These are phyloP conservation scores for Rhabdophis nuchalis DNA, from an alignment of 2,797 vertebrate genomes.

Conservation along the genomic window DNA sequence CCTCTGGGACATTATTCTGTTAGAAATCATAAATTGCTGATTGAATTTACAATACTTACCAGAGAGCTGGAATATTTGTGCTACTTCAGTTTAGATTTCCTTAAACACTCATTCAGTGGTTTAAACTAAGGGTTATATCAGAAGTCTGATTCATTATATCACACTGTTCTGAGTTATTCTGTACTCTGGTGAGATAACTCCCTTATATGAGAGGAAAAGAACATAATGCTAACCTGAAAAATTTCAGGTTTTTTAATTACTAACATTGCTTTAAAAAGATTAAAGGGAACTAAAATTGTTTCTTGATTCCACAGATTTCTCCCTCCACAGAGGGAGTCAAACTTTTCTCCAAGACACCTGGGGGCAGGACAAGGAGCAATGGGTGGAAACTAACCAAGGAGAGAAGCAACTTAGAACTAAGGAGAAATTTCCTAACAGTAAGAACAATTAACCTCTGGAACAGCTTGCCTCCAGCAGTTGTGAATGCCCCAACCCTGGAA, in stretches of 20 bases:
- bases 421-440: too few species aligned
- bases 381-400: too few species aligned
- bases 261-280: background rate
- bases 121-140: background rate
- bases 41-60: background rate
- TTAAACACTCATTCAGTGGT: background rate
- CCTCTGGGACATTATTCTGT: background rate
- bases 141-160: background rate
- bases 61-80: background rate
- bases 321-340: too few species aligned
- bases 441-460: too few species aligned
- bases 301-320: background rate
- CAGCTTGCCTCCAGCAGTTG: too few species aligned
- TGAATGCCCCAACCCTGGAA: too few species aligned
- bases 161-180: background rate
- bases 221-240: background rate
- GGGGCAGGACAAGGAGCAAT: too few species aligned
- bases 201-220: background rate
- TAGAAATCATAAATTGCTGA: background rate
- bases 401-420: too few species aligned
- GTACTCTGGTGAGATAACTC: background rate
- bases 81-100: background rate
- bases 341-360: too few species aligned
- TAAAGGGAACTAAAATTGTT: background rate
- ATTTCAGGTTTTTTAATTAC: background rate